Percentiles rank a stretch among this genome's conserved stretches.
Conservation (phyloP, 2,888 invertebrate species). For the Autographa pulchrina region DNA sequence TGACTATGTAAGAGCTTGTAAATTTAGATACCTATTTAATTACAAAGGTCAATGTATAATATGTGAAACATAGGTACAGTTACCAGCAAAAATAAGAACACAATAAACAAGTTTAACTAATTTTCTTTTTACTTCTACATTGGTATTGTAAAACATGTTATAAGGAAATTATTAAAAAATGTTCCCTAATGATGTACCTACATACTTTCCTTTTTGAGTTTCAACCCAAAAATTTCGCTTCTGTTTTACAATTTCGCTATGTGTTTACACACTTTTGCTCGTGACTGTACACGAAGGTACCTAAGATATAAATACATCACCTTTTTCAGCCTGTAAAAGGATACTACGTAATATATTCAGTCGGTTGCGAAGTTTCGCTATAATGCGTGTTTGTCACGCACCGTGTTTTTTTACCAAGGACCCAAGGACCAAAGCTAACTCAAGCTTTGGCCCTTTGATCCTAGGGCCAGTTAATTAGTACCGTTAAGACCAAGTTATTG, state of each 20-base stretch:
- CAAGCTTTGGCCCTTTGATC: not conserved
- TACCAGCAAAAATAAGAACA: too few species aligned
- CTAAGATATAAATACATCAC: conserved; percentile 36
- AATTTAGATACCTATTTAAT: not conserved
- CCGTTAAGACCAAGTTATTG: not conserved
- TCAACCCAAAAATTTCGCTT: too few species aligned
- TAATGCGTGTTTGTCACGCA: conserved; percentile 42
- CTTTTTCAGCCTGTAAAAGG: conserved; percentile 32
- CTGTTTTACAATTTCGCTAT: too few species aligned
- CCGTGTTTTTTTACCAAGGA: conserved; percentile 16
- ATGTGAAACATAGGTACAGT: not conserved
- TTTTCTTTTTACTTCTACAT: too few species aligned
- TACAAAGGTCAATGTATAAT: not conserved
- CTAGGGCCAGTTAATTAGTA: not conserved
- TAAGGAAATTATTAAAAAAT: too few species aligned
- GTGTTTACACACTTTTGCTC: too few species aligned
- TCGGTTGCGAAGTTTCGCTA: conserved; percentile 9
- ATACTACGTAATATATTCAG: conserved; percentile 38
- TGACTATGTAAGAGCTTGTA: not conserved
- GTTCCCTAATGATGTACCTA: too few species aligned
- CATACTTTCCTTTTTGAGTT: too few species aligned
- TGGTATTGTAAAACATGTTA: too few species aligned
- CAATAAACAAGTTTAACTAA: too few species aligned
- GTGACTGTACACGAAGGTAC: conserved; percentile 21
- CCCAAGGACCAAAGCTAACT: conserved; percentile 7